phyloP scores from a whole-genome alignment of 1,140 invertebrate genomes.

The Trichomalopsis sarcophagae region DNA sequence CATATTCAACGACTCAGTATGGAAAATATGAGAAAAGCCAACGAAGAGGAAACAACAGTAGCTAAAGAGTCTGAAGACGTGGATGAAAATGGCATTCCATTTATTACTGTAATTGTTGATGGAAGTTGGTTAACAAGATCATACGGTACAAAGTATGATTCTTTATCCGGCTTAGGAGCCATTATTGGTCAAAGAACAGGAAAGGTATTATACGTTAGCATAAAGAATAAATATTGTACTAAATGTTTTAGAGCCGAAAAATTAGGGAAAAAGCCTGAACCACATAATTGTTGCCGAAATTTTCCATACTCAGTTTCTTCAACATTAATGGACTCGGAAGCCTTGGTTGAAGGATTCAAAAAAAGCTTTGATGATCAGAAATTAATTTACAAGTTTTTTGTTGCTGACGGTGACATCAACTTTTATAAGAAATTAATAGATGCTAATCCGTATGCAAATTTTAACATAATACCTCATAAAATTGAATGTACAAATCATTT shows the following conservation, averaged over 20 bases:
- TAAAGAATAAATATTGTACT: conserved; percentile 63
- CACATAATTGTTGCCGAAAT: conserved; percentile 64
- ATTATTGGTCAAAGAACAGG: conserved; percentile 56
- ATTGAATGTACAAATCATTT: too few species aligned
- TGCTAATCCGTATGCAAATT: too few species aligned
- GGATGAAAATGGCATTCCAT: conserved; percentile 54
- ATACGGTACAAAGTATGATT: too few species aligned
- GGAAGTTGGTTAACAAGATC: conserved; percentile 61
- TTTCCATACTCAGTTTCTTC: conserved; percentile 63
- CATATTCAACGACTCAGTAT: too few species aligned
- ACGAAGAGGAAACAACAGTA: conserved; percentile 25
- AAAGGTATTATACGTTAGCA: conserved; percentile 56
- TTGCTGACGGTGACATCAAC: too few species aligned
- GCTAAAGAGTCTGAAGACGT: conserved; percentile 46
- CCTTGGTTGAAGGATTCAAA: background rate
- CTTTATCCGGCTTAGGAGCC: conserved; percentile 59
- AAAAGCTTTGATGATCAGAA: background rate
- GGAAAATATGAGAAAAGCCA: too few species aligned
- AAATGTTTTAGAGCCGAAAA: conserved; percentile 51
- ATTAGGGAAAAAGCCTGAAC: background rate
- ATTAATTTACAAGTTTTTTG: too few species aligned
- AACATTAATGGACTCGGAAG: conserved; percentile 68
- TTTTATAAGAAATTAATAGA: too few species aligned
- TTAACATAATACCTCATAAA: too few species aligned
- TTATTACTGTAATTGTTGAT: conserved; percentile 61